These are phyloP conservation scores for Oxyura jamaicensis DNA, from an alignment of 2,113 vertebrate species.

Conservation along the genomic window DNA sequence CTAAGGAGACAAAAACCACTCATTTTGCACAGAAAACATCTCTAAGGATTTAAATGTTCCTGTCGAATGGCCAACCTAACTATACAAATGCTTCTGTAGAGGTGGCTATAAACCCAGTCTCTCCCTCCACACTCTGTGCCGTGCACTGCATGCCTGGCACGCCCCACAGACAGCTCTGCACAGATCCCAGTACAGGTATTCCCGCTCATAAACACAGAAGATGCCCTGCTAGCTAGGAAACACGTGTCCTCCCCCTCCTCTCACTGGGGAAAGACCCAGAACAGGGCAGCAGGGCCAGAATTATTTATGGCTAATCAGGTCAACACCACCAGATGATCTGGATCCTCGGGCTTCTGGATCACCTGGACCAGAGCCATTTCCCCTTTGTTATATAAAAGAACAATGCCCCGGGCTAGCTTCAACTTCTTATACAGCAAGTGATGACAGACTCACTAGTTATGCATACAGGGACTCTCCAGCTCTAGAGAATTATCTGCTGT, in stretches of 20 bases:
- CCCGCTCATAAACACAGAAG: neutral
- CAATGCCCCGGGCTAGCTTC: constrained; percentile 21
- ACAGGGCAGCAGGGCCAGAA: neutral
- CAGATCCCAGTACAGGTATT: rapidly evolving
- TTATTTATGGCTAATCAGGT: neutral
- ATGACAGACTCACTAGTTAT: constrained; percentile 11
- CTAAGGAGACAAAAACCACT: neutral
- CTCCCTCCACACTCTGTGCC: neutral
- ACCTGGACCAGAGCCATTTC: constrained; percentile 24
- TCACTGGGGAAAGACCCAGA: neutral
- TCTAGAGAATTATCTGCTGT: neutral
- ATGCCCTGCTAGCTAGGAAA: neutral
- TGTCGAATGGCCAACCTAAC: neutral
- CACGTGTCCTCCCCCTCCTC: neutral
- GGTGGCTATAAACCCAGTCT: neutral
- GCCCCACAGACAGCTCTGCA: neutral
- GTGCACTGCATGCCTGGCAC: too few species aligned
- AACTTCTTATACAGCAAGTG: neutral
- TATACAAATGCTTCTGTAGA: neutral
- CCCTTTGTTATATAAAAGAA: constrained; percentile 12
- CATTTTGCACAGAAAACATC: neutral
- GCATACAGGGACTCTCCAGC: neutral
- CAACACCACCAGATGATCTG: neutral
- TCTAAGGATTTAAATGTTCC: neutral
- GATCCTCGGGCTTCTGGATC: constrained; percentile 34